Percentiles rank a stretch among this genome's conserved stretches.
These are phyloP conservation scores for Lottia scabra DNA, from an alignment of 2,888 invertebrate species.

Conservation along the genomic window DNA sequence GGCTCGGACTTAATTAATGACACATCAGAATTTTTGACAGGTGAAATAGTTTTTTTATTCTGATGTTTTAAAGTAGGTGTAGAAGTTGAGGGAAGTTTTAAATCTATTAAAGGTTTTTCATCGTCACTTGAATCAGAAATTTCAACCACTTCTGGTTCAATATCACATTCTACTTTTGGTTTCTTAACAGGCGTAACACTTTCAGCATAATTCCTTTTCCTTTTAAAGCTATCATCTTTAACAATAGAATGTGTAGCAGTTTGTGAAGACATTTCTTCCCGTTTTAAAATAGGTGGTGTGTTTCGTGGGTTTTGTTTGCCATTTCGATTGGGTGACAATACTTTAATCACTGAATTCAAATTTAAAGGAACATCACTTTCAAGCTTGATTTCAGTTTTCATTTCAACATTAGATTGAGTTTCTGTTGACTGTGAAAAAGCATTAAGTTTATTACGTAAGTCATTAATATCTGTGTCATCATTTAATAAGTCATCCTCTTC, in stretches of 20 bases:
- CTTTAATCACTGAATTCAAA: neutral
- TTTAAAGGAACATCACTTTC: neutral
- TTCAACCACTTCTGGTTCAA: neutral
- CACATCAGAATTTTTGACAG: neutral
- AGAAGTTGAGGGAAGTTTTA: neutral
- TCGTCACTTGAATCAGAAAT: neutral
- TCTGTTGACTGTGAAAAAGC: neutral
- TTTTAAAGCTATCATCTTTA: neutral
- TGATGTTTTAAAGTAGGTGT: neutral
- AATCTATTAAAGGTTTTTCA: slow-evolving; percentile 3
- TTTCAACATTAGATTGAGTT: neutral
- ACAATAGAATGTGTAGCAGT: neutral
- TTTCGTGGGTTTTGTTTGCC: neutral
- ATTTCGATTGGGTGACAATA: slow-evolving; percentile 1
- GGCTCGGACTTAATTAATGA: neutral
- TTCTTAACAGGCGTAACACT: neutral
- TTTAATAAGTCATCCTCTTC: slow-evolving; percentile 3
- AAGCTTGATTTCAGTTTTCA: neutral
- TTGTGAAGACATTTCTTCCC: neutral
- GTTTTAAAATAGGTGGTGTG: slow-evolving; percentile 9
- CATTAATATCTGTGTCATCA: slow-evolving; percentile 8
- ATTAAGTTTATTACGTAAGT: neutral
- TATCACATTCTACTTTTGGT: neutral
- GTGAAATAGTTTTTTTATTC: neutral
- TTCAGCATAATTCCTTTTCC: neutral